A percentile compares a stretch with the other conserved stretches of the same genome.
Evolutionary conservation across 1,140 invertebrate genomes (phyloP).

Genomic region (Pissodes strobi): DNA sequence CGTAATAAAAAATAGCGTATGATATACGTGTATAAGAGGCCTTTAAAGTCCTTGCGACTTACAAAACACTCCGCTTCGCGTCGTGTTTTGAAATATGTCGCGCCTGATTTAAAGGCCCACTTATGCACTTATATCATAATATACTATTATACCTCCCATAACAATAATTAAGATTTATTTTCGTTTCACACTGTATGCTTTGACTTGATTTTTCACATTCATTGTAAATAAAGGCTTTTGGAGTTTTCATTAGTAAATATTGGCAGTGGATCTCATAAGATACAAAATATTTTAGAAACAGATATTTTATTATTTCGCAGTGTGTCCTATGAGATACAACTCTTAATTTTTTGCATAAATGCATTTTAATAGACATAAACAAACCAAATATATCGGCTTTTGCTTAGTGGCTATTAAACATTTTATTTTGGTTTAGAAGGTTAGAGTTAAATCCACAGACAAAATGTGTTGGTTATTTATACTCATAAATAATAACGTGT

Average conservation of each 20-base stretch:
- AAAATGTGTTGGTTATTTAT: no score
- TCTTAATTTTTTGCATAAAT: conserved; percentile 17
- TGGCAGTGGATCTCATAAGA: neutral
- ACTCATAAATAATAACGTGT: no score
- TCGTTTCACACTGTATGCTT: neutral
- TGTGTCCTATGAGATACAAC: no score
- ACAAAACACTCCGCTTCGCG: no score
- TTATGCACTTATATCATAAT: no score
- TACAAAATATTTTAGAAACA: neutral
- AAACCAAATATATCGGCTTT: conserved; percentile 8
- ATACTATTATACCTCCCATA: conserved; percentile 16
- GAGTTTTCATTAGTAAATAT: conserved; percentile 5
- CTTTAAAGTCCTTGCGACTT: no score
- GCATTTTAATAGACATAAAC: neutral
- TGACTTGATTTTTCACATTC: neutral
- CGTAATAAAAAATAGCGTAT: no score
- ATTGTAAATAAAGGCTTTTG: neutral
- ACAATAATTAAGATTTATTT: neutral
- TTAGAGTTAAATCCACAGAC: no score
- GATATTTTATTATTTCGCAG: conserved; percentile 2
- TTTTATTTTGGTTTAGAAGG: no score
- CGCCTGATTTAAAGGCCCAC: no score
- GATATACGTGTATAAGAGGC: no score
- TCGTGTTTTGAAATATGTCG: no score
- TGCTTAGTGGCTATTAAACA: neutral